Base-by-base conservation (phyloP, 2,113 vertebrate species). In the Tricholaema leucomelas region DNA sequence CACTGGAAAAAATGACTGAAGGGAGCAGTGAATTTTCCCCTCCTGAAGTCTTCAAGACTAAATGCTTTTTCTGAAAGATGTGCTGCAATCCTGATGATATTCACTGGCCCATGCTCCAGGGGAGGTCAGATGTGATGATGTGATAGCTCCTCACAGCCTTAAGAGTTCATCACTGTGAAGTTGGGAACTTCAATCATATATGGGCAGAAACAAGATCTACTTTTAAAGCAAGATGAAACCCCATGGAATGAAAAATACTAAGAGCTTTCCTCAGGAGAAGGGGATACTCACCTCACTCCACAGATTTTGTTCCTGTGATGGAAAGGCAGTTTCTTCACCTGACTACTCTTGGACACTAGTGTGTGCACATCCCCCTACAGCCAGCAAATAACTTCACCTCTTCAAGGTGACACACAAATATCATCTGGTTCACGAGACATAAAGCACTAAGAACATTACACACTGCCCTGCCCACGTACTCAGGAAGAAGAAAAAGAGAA, bases 1-100 rank as follows among this genome's bases (percentile, higher is more conserved):
- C 71, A 81, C 71, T 67, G 86, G 70, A 92, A 92, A 92, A 94
- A 90, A 59, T 8, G 31, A 56, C 67, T 71, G 31, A 36, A 24
- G 55, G 46, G 75, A 91, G 42, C 75, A 76, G 44, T 82, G 59
- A 76, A 85, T 95, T 91, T 81, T 40, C 46, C 28, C 28, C 23
- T 63, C 40, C 1, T 72, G 50, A 87, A 87, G 77, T 11, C 40
- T 71, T 87, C 40, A 82, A 94, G 88, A 75, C n/a, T 13, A 65
- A 86, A 59, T 52, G 77, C 30, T 81, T 87, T 91, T 90, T 40
- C 83, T 66, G 86, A 23, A 84, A 59, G 74, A 76, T 46, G 2
- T 35, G 58, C 70, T 72, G 61, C 70, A 72, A 9, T 31, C 70
- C 35, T 3, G 28, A 66, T 21, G 80, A 82, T 88, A 93, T 5